Evolutionary conservation across 53 echinoderm and acorn worm genomes (phyloP).

Genomic region (Astropecten irregularis): DNA sequence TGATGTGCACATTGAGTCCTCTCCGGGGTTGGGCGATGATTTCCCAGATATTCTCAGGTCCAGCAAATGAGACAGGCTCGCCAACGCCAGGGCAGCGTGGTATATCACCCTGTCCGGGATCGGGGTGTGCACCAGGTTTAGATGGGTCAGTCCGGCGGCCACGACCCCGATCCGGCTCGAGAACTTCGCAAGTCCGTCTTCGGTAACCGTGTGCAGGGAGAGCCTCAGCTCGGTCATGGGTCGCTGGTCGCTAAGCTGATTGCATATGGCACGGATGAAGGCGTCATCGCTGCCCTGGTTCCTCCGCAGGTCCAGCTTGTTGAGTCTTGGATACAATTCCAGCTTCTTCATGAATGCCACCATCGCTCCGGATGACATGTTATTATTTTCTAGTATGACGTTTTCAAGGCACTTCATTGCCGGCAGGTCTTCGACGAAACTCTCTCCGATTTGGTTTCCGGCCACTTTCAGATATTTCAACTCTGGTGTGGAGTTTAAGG

Average conservation of each 20-base stretch:
- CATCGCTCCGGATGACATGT: conserved; percentile 40
- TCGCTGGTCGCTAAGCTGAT: neutral
- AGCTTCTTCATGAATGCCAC: conserved; percentile 40
- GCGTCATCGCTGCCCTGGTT: conserved; percentile 38
- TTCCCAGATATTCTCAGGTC: conserved; percentile 66
- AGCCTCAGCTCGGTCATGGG: conserved; percentile 25
- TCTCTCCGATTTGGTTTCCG: conserved; percentile 55
- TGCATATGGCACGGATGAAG: conserved; percentile 2
- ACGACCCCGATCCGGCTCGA: neutral
- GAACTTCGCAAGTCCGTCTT: conserved; percentile 15
- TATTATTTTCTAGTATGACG: conserved; percentile 52
- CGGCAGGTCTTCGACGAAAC: conserved; percentile 39
- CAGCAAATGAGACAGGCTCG: conserved; percentile 12
- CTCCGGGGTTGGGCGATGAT: conserved; percentile 19
- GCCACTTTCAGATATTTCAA: conserved; percentile 59
- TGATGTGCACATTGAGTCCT: neutral
- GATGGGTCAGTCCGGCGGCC: conserved; percentile 25
- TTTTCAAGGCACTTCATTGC: conserved; percentile 24
- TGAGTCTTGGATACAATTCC: conserved; percentile 11
- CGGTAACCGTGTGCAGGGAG: conserved; percentile 58
- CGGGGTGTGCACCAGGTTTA: conserved; percentile 68
- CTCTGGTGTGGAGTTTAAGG: conserved; percentile 17
- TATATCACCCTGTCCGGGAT: conserved; percentile 52
- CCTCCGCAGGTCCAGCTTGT: conserved; percentile 53
- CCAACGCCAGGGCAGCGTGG: conserved; percentile 28